A percentile compares a stretch with the other conserved stretches of the same genome.
Conservation (phyloP, 2,888 invertebrate genomes). For the Acanthopleura granulata region DNA sequence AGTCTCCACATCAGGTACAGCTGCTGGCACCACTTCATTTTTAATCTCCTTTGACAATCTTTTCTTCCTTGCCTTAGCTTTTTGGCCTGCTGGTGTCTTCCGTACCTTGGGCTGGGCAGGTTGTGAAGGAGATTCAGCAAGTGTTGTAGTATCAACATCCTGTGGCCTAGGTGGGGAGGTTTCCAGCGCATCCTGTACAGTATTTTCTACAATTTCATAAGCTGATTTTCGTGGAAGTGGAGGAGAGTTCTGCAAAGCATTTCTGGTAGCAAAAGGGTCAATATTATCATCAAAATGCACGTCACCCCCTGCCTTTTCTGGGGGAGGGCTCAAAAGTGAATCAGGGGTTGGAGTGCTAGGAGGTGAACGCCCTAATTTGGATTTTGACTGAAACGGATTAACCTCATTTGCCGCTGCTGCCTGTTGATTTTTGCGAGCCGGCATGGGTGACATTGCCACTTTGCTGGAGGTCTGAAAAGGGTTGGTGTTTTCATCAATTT, state of each 20-base stretch:
- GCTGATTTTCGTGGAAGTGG: conserved; percentile 8
- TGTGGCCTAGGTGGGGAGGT: background rate
- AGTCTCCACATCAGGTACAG: too few relatives aligned
- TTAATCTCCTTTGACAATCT: background rate
- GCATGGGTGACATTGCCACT: conserved; percentile 44
- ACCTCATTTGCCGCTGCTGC: background rate
- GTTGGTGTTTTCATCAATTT: conserved; percentile 59
- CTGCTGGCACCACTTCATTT: background rate
- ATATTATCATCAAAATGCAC: background rate
- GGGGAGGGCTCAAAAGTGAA: background rate
- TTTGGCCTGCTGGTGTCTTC: background rate
- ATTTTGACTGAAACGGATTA: conserved; percentile 2
- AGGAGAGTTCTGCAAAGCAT: background rate
- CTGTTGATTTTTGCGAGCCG: background rate
- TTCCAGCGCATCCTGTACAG: background rate
- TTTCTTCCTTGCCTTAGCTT: background rate
- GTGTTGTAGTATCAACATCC: background rate
- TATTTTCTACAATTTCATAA: conserved; percentile 11
- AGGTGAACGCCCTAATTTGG: background rate
- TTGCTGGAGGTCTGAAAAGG: conserved; percentile 56
- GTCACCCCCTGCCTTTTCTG: background rate
- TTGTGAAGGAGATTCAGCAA: too few relatives aligned
- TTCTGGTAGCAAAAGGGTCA: background rate
- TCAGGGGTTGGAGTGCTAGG: background rate
- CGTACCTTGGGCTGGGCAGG: background rate